Conservation (phyloP, 2,113 vertebrate genomes). For the Bos javanicus region DNA sequence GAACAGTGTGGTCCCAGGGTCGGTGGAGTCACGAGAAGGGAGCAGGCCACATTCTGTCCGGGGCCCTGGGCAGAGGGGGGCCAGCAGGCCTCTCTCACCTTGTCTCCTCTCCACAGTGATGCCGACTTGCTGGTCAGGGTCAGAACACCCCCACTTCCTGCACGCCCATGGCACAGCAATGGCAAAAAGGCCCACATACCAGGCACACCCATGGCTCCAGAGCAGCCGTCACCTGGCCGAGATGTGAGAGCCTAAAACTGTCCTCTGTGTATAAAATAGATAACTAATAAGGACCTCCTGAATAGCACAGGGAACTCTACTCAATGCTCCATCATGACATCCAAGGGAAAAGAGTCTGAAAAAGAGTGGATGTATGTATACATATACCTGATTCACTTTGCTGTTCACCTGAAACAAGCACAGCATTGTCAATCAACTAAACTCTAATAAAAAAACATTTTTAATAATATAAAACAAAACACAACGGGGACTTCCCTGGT, state of each 20-base stretch:
- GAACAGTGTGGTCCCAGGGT: not conserved
- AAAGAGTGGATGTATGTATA: not conserved
- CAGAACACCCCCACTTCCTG: not conserved
- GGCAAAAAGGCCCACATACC: not conserved
- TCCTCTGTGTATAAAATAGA: not conserved
- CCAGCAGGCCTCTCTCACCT: not conserved
- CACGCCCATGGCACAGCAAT: not conserved
- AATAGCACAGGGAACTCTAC: not conserved
- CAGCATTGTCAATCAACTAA: not conserved
- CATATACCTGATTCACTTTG: not conserved
- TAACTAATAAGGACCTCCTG: not conserved
- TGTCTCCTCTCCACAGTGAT: not conserved
- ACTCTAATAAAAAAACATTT: not conserved
- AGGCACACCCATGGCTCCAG: not conserved
- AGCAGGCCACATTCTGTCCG: not conserved
- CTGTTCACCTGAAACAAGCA: not conserved
- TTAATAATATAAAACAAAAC: not conserved
- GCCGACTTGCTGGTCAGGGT: not conserved
- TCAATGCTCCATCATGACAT: not conserved
- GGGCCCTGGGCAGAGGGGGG: not conserved
- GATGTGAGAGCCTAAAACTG: not conserved
- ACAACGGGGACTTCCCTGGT: not conserved
- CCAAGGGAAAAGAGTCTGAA: not conserved
- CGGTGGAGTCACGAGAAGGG: not conserved
- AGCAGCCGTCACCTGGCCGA: not conserved